These are phyloP conservation scores for Falcaria lacertinaria DNA, from an alignment of 2,888 invertebrate species.

Conservation along the genomic window DNA sequence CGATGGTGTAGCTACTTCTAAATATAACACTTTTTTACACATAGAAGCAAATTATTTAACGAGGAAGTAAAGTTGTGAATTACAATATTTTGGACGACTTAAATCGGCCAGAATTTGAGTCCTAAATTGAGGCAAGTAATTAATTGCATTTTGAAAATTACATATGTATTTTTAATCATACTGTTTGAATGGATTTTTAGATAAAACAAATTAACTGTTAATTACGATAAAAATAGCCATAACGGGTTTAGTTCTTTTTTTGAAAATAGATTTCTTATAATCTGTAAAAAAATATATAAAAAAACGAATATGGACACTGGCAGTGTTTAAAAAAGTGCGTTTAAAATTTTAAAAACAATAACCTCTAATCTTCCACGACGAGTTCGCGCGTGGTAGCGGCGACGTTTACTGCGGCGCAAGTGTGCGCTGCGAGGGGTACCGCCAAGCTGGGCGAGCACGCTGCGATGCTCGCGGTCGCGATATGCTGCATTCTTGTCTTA, in stretches of 20 bases:
- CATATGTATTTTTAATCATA: no score
- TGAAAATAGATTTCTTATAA: no score
- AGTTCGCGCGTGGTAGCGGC: conserved; percentile 52
- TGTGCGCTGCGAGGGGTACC: conserved; percentile 55
- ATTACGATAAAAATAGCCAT: no score
- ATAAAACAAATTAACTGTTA: no score
- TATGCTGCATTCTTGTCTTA: conserved; percentile 89
- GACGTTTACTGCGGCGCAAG: conserved; percentile 52
- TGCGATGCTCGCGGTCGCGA: conserved; percentile 90
- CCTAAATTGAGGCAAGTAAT: conserved; percentile 1
- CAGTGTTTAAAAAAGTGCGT: conserved; percentile 2
- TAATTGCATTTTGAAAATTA: no score
- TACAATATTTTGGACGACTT: neutral
- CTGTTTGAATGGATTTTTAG: no score
- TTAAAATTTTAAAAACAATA: neutral
- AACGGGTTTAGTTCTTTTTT: no score
- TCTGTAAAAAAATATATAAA: no score
- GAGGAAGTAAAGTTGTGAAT: conserved; percentile 6
- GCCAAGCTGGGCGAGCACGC: conserved; percentile 78
- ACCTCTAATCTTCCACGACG: conserved; percentile 25
- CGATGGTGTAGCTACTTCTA: conserved; percentile 2
- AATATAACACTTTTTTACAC: conserved; percentile 12
- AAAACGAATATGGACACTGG: conserved; percentile 1
- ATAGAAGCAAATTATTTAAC: conserved; percentile 1
- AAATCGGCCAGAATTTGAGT: neutral